Percentiles rank a stretch among this genome's conserved stretches.
These are phyloP conservation scores for Meda fulgida DNA, from an alignment of 2,797 vertebrate genomes.

Conservation along the genomic window DNA sequence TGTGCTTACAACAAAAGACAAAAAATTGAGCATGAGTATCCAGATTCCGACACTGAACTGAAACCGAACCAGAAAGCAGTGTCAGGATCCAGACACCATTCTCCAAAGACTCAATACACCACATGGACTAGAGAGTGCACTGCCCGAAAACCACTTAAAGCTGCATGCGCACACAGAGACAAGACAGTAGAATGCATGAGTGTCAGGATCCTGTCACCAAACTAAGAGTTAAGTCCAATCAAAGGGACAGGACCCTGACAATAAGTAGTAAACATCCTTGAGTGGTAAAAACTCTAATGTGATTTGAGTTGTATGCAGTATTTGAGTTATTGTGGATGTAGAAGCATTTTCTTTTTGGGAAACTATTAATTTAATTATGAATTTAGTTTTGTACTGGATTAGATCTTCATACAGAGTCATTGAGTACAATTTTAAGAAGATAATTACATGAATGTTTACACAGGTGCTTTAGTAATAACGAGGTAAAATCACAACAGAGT, in stretches of 20 bases:
- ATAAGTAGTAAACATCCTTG: neutral
- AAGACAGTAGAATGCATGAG: neutral
- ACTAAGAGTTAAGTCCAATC: neutral
- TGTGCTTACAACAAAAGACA: neutral
- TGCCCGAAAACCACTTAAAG: neutral
- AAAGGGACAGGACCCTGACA: neutral
- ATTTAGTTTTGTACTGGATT: neutral
- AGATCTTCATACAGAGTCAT: neutral
- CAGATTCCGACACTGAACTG: neutral
- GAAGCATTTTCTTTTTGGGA: neutral
- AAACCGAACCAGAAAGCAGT: neutral
- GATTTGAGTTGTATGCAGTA: neutral
- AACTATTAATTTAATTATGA: neutral
- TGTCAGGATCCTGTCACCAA: neutral
- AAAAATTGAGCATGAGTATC: neutral
- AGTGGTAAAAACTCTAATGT: neutral
- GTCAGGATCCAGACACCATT: neutral
- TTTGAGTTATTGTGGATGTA: neutral
- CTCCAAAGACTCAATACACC: no score
- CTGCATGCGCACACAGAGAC: neutral
- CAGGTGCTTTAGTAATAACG: neutral
- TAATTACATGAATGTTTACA: neutral
- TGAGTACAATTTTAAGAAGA: neutral
- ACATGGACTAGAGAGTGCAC: neutral
- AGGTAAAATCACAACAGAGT: neutral